These are phyloP conservation scores for Clarias macrocephalus DNA, from an alignment of 2,113 vertebrate species.

Conservation along the genomic window DNA sequence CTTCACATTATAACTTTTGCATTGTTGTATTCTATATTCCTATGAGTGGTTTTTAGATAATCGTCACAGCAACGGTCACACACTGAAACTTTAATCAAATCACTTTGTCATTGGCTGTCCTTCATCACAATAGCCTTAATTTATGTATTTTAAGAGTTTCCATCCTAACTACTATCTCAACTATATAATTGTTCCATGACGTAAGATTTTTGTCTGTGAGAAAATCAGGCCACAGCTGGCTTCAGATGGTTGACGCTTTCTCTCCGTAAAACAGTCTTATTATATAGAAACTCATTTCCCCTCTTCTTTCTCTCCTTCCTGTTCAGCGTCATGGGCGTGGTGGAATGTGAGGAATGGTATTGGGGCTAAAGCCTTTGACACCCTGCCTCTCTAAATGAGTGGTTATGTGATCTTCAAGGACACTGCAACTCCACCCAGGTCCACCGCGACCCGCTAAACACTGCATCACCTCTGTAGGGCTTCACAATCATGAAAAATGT, in stretches of 20 bases:
- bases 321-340: conserved; percentile 11
- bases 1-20: background rate
- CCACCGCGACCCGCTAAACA: conserved; percentile 4
- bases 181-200: background rate
- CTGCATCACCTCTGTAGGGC: background rate
- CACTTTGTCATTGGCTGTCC: background rate
- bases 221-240: background rate
- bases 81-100: background rate
- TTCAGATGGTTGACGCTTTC: background rate
- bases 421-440: conserved; percentile 19
- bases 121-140: background rate
- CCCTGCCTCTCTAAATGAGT: conserved; percentile 27
- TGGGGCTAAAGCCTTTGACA: conserved; percentile 36
- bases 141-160: background rate
- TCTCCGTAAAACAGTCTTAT: conserved; percentile 29
- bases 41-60: background rate
- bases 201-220: background rate
- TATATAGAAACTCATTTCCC: conserved; percentile 27
- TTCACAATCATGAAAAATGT: background rate
- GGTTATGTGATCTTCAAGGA: conserved; percentile 45
- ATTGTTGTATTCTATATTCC: background rate
- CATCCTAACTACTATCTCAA: background rate
- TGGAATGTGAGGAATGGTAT: conserved; percentile 49
- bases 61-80: background rate
- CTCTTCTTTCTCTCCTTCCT: conserved; percentile 12